These are phyloP conservation scores for Megaceryle alcyon DNA, from an alignment of 2,797 vertebrate species.

Conservation along the genomic window DNA sequence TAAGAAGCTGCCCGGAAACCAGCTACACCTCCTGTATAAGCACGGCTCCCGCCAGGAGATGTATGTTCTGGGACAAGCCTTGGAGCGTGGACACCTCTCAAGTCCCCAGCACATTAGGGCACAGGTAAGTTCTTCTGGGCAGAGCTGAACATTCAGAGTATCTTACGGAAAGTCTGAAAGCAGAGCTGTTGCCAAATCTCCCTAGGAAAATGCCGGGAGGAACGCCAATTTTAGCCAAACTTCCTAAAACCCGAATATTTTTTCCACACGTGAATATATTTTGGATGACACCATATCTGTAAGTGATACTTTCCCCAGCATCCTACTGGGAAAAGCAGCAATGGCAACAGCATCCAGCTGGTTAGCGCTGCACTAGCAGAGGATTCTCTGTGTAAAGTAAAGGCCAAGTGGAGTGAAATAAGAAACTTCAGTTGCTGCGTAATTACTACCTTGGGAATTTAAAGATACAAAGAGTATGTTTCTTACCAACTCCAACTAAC, in stretches of 20 bases:
- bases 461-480: background rate
- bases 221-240: background rate
- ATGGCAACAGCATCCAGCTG: background rate
- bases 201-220: background rate
- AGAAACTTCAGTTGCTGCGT: background rate
- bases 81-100: background rate
- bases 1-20: background rate
- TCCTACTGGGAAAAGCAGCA: background rate
- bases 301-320: background rate
- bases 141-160: background rate
- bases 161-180: background rate
- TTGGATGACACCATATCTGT: background rate
- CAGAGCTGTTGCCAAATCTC: background rate
- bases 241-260: background rate
- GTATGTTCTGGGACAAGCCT: background rate
- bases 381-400: background rate
- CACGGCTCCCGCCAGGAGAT: background rate
- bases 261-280: background rate
- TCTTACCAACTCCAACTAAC: conserved; percentile 85
- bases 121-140: background rate
- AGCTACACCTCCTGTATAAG: background rate
- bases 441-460: background rate
- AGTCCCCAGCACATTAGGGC: background rate
- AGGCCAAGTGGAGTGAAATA: background rate
- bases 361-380: background rate